These are phyloP conservation scores for Panurus biarmicus DNA, from an alignment of 2,113 vertebrate genomes.

Conservation along the genomic window DNA sequence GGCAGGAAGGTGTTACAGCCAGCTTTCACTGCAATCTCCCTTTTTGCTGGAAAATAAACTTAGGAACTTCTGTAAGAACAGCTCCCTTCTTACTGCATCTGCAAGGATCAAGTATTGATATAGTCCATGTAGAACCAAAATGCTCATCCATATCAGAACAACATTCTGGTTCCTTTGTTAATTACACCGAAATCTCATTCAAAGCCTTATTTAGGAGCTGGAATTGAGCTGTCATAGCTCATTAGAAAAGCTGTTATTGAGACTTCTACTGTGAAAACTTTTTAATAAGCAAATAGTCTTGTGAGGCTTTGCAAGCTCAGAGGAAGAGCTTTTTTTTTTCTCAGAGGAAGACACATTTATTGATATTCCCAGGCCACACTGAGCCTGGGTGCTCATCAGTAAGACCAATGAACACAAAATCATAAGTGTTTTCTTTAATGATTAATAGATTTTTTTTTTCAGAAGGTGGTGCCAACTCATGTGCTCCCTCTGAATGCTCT, in stretches of 20 bases:
- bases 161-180: background rate
- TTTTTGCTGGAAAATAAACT: background rate
- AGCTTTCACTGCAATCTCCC: background rate
- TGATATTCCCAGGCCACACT: background rate
- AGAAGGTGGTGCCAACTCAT: background rate
- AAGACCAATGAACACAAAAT: background rate
- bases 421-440: background rate
- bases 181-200: background rate
- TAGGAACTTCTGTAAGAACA: background rate
- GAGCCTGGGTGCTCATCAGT: background rate
- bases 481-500: background rate
- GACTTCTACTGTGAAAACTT: background rate
- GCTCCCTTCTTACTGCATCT: background rate
- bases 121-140: background rate
- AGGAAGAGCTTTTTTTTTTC: background rate
- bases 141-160: background rate
- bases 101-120: background rate
- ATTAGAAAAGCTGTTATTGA: background rate
- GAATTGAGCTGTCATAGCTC: background rate
- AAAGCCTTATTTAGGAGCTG: background rate
- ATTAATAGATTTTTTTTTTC: background rate
- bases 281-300: background rate
- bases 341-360: background rate
- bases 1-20: background rate
- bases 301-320: background rate